Evolutionary conservation across 1,140 invertebrate genomes (phyloP).

Genomic region (Caenorhabditis elegans): DNA sequence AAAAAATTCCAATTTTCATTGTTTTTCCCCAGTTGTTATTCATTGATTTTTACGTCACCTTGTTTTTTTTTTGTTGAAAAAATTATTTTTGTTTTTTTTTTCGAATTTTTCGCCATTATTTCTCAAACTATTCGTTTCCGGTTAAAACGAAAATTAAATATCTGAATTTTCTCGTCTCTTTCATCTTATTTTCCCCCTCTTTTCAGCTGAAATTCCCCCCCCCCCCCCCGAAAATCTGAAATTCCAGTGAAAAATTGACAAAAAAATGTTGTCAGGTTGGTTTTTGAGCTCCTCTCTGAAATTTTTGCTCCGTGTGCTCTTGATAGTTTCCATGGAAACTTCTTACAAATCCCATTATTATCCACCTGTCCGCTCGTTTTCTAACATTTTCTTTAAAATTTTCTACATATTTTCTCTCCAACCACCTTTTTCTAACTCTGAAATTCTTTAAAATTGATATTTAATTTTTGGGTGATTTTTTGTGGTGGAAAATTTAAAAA

Average conservation of each 20-base stretch:
- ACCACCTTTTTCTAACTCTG: too few relatives aligned
- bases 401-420: too few relatives aligned
- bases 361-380: background rate
- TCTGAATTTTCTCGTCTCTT: background rate
- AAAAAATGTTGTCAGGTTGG: constrained; percentile 18
- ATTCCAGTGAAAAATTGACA: background rate
- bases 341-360: background rate
- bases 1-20: too few relatives aligned
- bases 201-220: too few relatives aligned
- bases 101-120: too few relatives aligned
- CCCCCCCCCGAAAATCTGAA: too few relatives aligned
- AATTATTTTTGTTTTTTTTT: background rate
- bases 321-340: background rate
- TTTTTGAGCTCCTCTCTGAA: background rate
- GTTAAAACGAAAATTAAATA: too few relatives aligned
- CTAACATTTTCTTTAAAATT: background rate
- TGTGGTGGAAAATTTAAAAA: too few relatives aligned
- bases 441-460: too few relatives aligned
- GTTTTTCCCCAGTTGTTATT: background rate
- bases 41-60: too few relatives aligned
- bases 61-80: background rate
- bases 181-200: background rate
- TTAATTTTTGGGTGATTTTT: too few relatives aligned
- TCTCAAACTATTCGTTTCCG: too few relatives aligned
- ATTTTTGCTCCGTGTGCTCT: background rate